Evolutionary conservation across 2,113 vertebrate genomes (phyloP).

Genomic region (Thinocorus orbignyianus): DNA sequence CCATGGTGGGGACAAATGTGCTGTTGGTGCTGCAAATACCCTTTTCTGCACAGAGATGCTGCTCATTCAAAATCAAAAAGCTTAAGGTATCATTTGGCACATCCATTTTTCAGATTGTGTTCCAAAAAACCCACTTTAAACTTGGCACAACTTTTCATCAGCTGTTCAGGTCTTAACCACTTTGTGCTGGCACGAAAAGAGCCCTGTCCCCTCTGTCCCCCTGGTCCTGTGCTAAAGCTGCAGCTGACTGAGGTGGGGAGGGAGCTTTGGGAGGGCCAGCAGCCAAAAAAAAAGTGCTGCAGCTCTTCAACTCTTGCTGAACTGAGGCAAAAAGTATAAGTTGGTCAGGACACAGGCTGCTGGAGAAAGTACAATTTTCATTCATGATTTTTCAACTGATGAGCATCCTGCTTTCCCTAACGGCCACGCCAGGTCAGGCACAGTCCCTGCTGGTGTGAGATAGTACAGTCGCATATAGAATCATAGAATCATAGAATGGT

Average conservation of each 20-base stretch:
- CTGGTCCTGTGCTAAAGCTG: background rate
- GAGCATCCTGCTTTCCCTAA: background rate
- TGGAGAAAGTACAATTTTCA: background rate
- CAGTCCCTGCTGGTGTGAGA: background rate
- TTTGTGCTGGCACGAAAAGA: background rate
- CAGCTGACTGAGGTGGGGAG: background rate
- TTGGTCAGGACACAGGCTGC: background rate
- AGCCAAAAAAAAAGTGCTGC: background rate
- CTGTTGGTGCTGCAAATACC: background rate
- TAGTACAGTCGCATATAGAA: background rate
- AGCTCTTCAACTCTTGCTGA: background rate
- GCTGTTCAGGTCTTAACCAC: background rate
- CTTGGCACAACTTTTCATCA: background rate
- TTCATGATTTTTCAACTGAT: background rate
- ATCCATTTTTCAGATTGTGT: background rate
- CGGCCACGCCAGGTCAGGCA: background rate
- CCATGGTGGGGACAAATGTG: background rate
- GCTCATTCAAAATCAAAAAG: background rate
- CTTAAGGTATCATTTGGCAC: background rate
- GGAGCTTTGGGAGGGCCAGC: background rate
- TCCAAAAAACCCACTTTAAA: background rate
- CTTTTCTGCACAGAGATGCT: background rate
- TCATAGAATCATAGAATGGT: too few relatives aligned
- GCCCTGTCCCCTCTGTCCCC: background rate
- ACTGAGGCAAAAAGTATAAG: background rate